phyloP scores from a whole-genome alignment of 2,888 invertebrate genomes.

The Tortricodes alternella region DNA sequence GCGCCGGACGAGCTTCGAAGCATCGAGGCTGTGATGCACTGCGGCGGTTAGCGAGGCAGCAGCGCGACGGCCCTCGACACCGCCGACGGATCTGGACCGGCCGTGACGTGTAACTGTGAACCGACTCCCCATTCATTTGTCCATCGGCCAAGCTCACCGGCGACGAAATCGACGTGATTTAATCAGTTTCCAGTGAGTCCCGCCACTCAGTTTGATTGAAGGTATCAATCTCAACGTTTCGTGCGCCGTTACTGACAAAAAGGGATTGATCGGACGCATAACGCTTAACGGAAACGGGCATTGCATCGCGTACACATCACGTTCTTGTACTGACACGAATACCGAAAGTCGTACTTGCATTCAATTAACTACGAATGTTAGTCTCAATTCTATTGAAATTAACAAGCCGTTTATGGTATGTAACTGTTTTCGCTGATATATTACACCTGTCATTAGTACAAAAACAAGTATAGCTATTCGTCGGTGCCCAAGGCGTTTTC shows the following conservation, averaged over 20 bases:
- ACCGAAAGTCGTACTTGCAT: constrained; percentile 67
- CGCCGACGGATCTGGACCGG: constrained; percentile 60
- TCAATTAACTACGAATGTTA: constrained; percentile 66
- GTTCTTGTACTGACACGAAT: constrained; percentile 71
- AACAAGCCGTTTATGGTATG: constrained; percentile 49
- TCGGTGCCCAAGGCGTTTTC: constrained; percentile 35
- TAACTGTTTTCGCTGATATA: constrained; percentile 42
- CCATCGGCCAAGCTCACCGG: constrained; percentile 46
- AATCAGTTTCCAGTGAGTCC: constrained; percentile 75
- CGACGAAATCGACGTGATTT: constrained; percentile 77
- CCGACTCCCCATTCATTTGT: constrained; percentile 65
- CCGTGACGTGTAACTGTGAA: constrained; percentile 70
- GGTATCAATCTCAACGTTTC: constrained; percentile 77
- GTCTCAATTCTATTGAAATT: constrained; percentile 54
- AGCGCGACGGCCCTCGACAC: constrained; percentile 51
- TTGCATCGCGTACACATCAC: constrained; percentile 71
- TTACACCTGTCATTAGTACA: constrained; percentile 42
- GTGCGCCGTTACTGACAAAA: constrained; percentile 78
- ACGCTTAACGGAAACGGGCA: constrained; percentile 77
- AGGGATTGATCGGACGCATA: constrained; percentile 71
- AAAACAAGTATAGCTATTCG: constrained; percentile 38
- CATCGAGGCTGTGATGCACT: too few species aligned
- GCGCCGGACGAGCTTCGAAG: constrained; percentile 9
- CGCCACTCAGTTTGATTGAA: constrained; percentile 73
- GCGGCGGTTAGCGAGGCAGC: too few species aligned